phyloP scores from a whole-genome alignment of 1,140 invertebrate genomes.

The Brachystomella parvula region DNA sequence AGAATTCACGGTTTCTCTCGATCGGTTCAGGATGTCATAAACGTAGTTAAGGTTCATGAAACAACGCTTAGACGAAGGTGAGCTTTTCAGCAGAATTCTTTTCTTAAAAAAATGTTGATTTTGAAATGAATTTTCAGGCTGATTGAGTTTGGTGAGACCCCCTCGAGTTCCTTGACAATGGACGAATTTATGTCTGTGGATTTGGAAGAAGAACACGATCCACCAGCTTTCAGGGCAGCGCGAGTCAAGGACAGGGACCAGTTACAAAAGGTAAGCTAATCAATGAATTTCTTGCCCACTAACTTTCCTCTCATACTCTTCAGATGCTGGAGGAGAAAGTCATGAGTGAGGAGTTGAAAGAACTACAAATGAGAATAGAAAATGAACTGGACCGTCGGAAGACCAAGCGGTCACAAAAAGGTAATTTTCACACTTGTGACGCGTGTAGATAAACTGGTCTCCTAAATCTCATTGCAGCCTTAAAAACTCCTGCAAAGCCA shows the following conservation, averaged over 20 bases:
- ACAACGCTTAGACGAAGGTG: conserved; percentile 82
- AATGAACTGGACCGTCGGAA: conserved; percentile 32
- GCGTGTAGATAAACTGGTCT: not conserved
- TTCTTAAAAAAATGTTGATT: not conserved
- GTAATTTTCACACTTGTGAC: conserved; percentile 2
- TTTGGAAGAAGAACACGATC: conserved; percentile 92
- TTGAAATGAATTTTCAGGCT: conserved; percentile 52
- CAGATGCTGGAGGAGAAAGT: conserved; percentile 31
- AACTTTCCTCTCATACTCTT: not conserved
- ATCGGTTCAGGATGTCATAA: conserved; percentile 78
- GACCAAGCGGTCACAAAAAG: conserved; percentile 11
- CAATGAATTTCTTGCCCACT: conserved; percentile 24
- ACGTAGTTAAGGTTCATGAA: conserved; percentile 93
- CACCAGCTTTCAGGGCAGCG: conserved; percentile 84
- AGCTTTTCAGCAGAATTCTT: conserved; percentile 11
- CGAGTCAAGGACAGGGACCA: conserved; percentile 75
- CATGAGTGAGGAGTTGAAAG: conserved; percentile 52
- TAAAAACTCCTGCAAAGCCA: not conserved
- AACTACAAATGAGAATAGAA: conserved; percentile 50
- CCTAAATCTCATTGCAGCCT: not conserved
- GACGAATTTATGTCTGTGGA: conserved; percentile 97
- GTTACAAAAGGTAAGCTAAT: conserved; percentile 55
- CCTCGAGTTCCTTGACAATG: conserved; percentile 77
- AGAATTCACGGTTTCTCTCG: conserved; percentile 86
- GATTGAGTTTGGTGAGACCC: conserved; percentile 91